A percentile compares a stretch with the other conserved stretches of the same genome.
phyloP scores from a whole-genome alignment of 2,888 invertebrate species.

The Drosophila mimica region DNA sequence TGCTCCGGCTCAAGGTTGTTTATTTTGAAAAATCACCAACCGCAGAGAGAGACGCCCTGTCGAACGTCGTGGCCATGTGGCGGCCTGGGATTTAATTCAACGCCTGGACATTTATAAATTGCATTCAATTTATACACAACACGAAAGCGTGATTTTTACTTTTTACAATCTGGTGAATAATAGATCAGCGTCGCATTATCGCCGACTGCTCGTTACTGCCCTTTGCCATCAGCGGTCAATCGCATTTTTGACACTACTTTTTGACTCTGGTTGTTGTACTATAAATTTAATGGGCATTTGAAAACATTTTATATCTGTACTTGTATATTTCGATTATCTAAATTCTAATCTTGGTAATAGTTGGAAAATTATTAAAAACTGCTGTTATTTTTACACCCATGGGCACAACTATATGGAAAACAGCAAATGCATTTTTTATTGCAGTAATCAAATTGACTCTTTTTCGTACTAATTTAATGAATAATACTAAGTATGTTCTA shows the following conservation, averaged over 20 bases:
- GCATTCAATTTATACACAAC: constrained; percentile 84
- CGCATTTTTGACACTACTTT: constrained; percentile 35
- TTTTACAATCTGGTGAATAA: constrained; percentile 80
- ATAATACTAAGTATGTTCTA: neutral
- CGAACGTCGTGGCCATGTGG: constrained; percentile 66
- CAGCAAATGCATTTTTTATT: neutral
- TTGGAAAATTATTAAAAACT: neutral
- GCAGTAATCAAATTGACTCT: no score
- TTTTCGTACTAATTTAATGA: neutral
- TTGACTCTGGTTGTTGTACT: constrained; percentile 5
- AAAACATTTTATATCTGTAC: neutral
- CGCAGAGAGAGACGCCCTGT: constrained; percentile 27
- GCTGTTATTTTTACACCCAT: neutral
- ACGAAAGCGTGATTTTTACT: constrained; percentile 82
- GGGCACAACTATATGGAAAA: neutral
- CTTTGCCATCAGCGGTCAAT: constrained; percentile 36
- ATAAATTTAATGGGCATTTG: neutral
- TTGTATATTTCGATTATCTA: neutral
- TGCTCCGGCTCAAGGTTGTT: constrained; percentile 75
- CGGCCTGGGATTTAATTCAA: constrained; percentile 79
- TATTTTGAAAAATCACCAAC: constrained; percentile 81
- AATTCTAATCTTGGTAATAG: neutral
- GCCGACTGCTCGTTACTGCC: constrained; percentile 44
- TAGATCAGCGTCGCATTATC: constrained; percentile 75
- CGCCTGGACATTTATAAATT: constrained; percentile 84